phyloP scores from a whole-genome alignment of 2,888 invertebrate genomes.

The Suillia variegata region DNA sequence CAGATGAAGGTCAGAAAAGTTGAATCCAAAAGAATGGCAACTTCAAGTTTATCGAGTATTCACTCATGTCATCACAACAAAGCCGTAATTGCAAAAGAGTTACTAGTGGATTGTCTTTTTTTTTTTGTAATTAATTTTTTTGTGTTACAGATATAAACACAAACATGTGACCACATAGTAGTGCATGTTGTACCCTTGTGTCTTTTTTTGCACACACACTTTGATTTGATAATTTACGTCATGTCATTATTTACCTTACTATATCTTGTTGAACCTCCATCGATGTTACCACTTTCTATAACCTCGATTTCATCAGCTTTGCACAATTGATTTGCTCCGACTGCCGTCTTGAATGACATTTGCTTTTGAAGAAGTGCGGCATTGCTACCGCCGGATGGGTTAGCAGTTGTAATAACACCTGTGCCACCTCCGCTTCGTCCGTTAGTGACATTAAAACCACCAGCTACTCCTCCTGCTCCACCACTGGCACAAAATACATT shows the following conservation, averaged over 20 bases:
- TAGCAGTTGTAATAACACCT: conserved; percentile 54
- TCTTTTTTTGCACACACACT: too few relatives aligned
- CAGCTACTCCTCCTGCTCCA: conserved; percentile 22
- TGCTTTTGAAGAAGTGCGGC: conserved; percentile 55
- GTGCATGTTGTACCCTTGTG: too few relatives aligned
- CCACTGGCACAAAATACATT: conserved; percentile 43
- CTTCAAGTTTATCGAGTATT: too few relatives aligned
- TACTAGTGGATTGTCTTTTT: too few relatives aligned
- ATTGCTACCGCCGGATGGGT: conserved; percentile 52
- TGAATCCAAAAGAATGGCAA: too few relatives aligned
- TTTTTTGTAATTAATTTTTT: too few relatives aligned
- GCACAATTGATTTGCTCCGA: conserved; percentile 48
- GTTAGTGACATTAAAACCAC: conserved; percentile 27
- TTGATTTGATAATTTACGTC: too few relatives aligned
- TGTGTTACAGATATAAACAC: too few relatives aligned
- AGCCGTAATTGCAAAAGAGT: too few relatives aligned
- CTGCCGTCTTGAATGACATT: conserved; percentile 56
- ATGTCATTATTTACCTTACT: conserved; percentile 52
- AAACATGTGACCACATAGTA: too few relatives aligned
- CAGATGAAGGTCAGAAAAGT: too few relatives aligned
- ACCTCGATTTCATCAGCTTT: conserved; percentile 59
- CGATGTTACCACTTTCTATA: conserved; percentile 52
- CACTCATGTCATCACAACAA: too few relatives aligned
- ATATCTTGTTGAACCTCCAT: conserved; percentile 46
- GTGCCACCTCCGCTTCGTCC: conserved; percentile 36